phyloP scores from a whole-genome alignment of 2,888 invertebrate species.

The Coremacera marginata region DNA sequence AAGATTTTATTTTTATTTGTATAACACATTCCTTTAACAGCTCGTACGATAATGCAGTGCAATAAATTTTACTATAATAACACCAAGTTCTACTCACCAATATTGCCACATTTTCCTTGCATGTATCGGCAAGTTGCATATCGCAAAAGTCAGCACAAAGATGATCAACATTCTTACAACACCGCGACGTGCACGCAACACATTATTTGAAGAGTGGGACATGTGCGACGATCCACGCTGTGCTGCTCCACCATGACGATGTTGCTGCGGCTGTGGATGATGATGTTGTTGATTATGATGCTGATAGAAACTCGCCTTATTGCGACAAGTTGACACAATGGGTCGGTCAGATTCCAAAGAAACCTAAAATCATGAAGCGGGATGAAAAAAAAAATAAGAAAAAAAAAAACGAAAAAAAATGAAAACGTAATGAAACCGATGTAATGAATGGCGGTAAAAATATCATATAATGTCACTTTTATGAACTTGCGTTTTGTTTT shows the following conservation, averaged over 20 bases:
- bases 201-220: constrained; percentile 80
- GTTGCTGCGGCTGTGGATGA: constrained; percentile 48
- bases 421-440: constrained; percentile 4
- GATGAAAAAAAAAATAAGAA: neutral
- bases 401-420: constrained; percentile 31
- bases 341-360: constrained; percentile 67
- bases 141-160: constrained; percentile 88
- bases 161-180: constrained; percentile 91
- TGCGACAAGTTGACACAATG: constrained; percentile 66
- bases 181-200: constrained; percentile 82
- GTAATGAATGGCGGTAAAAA: constrained; percentile 1
- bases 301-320: constrained; percentile 65
- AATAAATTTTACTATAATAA: neutral
- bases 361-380: constrained; percentile 60
- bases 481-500: neutral
- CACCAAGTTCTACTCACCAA: constrained; percentile 71
- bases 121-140: constrained; percentile 92
- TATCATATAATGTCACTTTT: neutral
- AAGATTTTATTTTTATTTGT: too few relatives aligned
- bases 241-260: constrained; percentile 69
- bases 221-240: constrained; percentile 71
- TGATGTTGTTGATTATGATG: constrained; percentile 52
- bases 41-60: too few relatives aligned
- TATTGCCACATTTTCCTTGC: constrained; percentile 90
- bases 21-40: too few relatives aligned